Percentiles rank a stretch among this genome's conserved stretches.
phyloP scores from a whole-genome alignment of 2,888 invertebrate genomes.

The Laothoe populi region DNA sequence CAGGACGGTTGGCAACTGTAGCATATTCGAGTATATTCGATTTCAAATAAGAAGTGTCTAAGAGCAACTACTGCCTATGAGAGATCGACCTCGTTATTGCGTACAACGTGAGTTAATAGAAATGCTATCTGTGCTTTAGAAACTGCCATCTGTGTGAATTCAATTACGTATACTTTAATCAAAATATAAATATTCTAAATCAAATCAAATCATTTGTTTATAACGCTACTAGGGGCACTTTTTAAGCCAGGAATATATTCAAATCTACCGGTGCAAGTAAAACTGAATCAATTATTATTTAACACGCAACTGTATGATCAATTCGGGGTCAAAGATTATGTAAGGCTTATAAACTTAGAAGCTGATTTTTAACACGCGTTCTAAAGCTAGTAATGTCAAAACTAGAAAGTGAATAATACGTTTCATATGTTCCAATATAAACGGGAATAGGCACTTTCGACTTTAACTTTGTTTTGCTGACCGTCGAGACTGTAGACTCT shows the following conservation, averaged over 20 bases:
- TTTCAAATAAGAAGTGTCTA: constrained; percentile 10
- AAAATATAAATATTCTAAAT: no score
- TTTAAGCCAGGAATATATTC: no score
- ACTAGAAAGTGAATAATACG: constrained; percentile 29
- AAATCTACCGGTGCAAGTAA: no score
- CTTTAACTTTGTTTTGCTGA: background rate
- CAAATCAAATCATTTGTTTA: no score
- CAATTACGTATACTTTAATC: background rate
- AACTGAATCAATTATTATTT: no score
- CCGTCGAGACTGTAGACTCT: constrained; percentile 4
- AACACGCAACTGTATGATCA: background rate
- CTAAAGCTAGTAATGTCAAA: constrained; percentile 30
- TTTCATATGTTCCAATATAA: constrained; percentile 6
- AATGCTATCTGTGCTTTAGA: background rate
- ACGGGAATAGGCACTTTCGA: constrained; percentile 1
- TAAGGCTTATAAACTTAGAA: background rate
- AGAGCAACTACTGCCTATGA: background rate
- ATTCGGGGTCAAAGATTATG: background rate
- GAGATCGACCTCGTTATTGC: constrained; percentile 8
- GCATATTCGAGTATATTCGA: no score
- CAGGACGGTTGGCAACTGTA: no score
- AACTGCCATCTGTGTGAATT: background rate
- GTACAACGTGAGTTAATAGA: constrained; percentile 3
- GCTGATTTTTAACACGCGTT: background rate
- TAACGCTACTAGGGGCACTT: no score